Evolutionary conservation across 1,140 invertebrate genomes (phyloP), one percentile per base, ranked within the genome.

Genomic region (Pemphigus obesinymphae): DNA sequence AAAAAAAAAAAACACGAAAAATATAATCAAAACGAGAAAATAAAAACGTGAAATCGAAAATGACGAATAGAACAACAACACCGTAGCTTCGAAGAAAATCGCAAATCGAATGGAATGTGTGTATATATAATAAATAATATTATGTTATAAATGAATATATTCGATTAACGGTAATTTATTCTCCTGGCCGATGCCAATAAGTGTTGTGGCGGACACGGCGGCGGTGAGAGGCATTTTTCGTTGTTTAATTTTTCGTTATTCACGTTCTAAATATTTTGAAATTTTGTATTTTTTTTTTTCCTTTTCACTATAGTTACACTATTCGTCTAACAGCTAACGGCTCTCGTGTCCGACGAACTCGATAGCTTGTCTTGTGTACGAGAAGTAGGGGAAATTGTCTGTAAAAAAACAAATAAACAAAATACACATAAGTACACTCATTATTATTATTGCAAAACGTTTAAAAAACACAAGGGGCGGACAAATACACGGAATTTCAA

Each of bases 321-420:
- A 20, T n/a, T 23, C 11, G 20, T 78, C 26, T 78, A 80, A 80
- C 76, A 80, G 53, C 76, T 80, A 63, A 80, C 76, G 34, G 55
- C 37, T 15, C 76, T 80, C 55, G 76, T 26, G 23, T 80, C 76
- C 15, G 76, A 40, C 17, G 76, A 80, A 61, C 31, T 73, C 55
- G 76, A 80, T 4, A 80, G 76, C 40, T 80, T 80, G 15, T 61
- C 50, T 61, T 55, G 37, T n/a, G 76, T 10, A 23, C 75, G 75
- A 58, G 75, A 61, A 40, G 31, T 11, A 26, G 53, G 53, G 34
- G 75, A 61, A n/a, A 76, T 76, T 8, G 34, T 78, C 75, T 78
- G 75, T 11, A 78, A 78, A 55, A n/a, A 23, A n/a, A 75, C 31
- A 29, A 61, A 17, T 34, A 78, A 58, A 55, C 34, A 34, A 61